Evolutionary conservation across 2,797 vertebrate species (phyloP), one percentile per base, ranked within the genome.

Genomic region (Schizopygopsis malacanthus): DNA sequence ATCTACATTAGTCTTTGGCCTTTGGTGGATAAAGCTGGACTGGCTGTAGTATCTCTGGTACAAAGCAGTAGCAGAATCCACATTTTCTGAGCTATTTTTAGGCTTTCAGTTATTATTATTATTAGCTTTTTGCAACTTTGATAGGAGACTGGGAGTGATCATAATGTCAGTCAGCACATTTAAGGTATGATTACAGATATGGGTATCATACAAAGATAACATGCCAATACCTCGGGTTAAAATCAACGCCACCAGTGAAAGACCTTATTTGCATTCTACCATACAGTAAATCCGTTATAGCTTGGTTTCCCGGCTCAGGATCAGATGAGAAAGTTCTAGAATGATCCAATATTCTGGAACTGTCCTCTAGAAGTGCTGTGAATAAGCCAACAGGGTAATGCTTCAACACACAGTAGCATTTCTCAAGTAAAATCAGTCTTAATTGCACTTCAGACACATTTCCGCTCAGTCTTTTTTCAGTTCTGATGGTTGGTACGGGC

Each of bases 381-480:
- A 52, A 63, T 28, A 76, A 83, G 59, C 82, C 67, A 67, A 52
- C 61, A 16, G 33, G 33, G 37, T 25, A 50, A 41, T n/a, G 73
- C 43, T 41, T 84, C 33, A 84, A 70, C 59, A 70, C 43, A 39
- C 16, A 72, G 47, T 43, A 56, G 52, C 65, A 20, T 43, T 61
- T 83, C 39, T 63, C 12, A 22, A 61, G 22, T 43, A 33, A 73
- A 47, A 73, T 25, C 22, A 54, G 33, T 59, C 28, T 52, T 79
- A 18, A 15, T 52, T 25, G 20, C 41, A 45, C 56, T 65, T 52
- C 43, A 79, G 41, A 45, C 41, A 47, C 50, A 22, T 33, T 9
- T 39, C 8, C 3, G 1, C 2, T 88, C 95, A 98, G 87, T 99
- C 96, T 90, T 89, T 95, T 93, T 95, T 97, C 70, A 96, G 95